Base-by-base conservation (phyloP, 1,140 invertebrate genomes). In the Drosophila insularis region DNA sequence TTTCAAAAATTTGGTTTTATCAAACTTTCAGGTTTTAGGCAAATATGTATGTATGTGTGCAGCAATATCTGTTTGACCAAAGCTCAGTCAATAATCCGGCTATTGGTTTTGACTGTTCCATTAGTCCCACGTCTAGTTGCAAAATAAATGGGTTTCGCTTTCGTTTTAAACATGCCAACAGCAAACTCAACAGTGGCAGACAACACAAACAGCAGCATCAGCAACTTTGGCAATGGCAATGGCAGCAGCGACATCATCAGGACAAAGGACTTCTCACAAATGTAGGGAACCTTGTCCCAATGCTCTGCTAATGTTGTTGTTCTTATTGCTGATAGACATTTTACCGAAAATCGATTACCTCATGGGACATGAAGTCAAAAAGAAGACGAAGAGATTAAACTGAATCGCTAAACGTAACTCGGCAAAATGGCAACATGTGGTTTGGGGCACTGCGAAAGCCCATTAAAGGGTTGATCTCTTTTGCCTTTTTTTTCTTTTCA, bases 401-500 rank as follows among this genome's bases (percentile, higher is more conserved):
- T 40, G 53, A 50, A 61, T 58, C 55, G 56, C 37, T 32, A 69
- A 17, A 68, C 40, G 58, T 61, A 32, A 21, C 53, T 35, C 72
- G 43, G 75, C 55, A 75, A 59, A 35, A 59, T 63, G 74, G 79
- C 79, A 87, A 87, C 84, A 87, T 82, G 82, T 89, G 82, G 82
- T 71, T 67, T 13, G 73, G 31, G 4, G 32, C 32, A 35, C 32
- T 35, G n/a, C 14, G 17, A 37, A 59, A 7, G 21, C 32, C 39
- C 21, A 55, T 6, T 11, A 19, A 35, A 23, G 27, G 35, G 31
- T 21, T 39, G 17, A 5, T 4, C 35, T 7, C 1, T 23, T 78
- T 69, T 69, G 69, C 80, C 53, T 66, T 65, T 68, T 67, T 75
- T 73, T 80, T 77, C 71, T 60, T 68, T 71, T 67, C 66, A 77